phyloP scores from a whole-genome alignment of 2,797 vertebrate genomes.

The Mus caroli region DNA sequence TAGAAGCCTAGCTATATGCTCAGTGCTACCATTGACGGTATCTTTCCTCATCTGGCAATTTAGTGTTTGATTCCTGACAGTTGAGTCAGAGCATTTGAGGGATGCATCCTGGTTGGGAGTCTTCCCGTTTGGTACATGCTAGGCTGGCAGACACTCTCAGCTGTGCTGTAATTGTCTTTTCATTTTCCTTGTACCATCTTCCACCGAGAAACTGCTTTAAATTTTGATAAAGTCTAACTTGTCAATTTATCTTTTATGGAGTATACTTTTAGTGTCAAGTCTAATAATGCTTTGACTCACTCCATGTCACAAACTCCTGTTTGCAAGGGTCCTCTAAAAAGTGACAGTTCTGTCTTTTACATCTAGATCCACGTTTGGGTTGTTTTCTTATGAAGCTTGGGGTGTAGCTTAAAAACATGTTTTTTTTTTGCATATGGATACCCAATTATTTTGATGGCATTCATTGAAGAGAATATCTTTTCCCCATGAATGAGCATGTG shows the following conservation, averaged over 20 bases:
- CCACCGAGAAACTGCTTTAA: not conserved
- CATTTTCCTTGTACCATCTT: conserved; percentile 20
- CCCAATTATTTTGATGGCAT: not conserved
- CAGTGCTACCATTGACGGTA: not conserved
- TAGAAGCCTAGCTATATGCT: not conserved
- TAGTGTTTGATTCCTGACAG: not conserved
- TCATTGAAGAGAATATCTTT: not conserved
- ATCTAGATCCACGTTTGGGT: not conserved
- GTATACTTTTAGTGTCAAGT: not conserved
- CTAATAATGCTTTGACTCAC: not conserved
- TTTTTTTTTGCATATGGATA: too few species aligned
- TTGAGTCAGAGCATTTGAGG: not conserved
- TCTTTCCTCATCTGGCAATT: not conserved
- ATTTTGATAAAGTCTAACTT: not conserved
- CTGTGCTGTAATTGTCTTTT: not conserved
- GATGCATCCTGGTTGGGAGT: not conserved
- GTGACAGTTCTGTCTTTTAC: not conserved
- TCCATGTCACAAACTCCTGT: not conserved
- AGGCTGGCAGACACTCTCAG: not conserved
- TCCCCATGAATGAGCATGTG: not conserved
- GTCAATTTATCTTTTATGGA: conserved; percentile 18
- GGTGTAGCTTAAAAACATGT: not conserved
- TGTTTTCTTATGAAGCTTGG: not conserved
- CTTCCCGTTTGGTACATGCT: not conserved
- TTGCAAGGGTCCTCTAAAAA: not conserved